A percentile compares a stretch with the other conserved stretches of the same genome.
phyloP scores from a whole-genome alignment of 1,140 invertebrate species.

The Drosophila arawakana region DNA sequence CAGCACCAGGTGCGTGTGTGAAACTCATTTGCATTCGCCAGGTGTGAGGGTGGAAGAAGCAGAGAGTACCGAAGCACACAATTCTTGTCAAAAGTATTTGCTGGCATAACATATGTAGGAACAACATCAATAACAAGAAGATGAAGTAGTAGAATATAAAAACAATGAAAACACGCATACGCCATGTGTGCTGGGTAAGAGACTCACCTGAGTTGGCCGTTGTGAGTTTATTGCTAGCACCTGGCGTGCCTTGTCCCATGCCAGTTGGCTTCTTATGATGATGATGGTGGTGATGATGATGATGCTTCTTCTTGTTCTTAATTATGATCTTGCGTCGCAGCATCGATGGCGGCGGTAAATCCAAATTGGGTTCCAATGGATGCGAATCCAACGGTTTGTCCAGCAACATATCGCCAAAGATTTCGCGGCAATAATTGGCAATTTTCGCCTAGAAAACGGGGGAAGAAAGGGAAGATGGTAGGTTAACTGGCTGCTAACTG shows the following conservation, averaged over 20 bases:
- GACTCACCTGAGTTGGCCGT: slow-evolving; percentile 83
- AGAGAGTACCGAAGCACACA: background rate
- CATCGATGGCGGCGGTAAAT: slow-evolving; percentile 93
- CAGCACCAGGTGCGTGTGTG: slow-evolving; percentile 54
- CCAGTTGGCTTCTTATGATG: slow-evolving; percentile 84
- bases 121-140: slow-evolving; percentile 20
- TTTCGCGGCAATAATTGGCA: slow-evolving; percentile 97
- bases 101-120: slow-evolving; percentile 47
- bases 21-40: slow-evolving; percentile 71
- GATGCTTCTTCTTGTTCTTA: slow-evolving; percentile 99
- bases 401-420: slow-evolving; percentile 97
- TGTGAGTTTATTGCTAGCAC: slow-evolving; percentile 72
- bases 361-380: slow-evolving; percentile 91
- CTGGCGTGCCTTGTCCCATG: slow-evolving; percentile 55
- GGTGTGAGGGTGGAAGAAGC: slow-evolving; percentile 3
- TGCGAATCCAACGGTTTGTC: slow-evolving; percentile 94
- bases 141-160: slow-evolving; percentile 24
- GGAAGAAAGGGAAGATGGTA: background rate
- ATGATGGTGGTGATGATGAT: slow-evolving; percentile 89
- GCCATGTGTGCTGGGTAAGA: slow-evolving; percentile 3
- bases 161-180: slow-evolving; percentile 37
- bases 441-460: slow-evolving; percentile 92
- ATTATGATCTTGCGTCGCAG: slow-evolving; percentile 97
- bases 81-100: background rate
- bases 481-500: slow-evolving; percentile 58